phyloP scores from a whole-genome alignment of 2,113 vertebrate genomes.

The Nothocercus nigrocapillus region DNA sequence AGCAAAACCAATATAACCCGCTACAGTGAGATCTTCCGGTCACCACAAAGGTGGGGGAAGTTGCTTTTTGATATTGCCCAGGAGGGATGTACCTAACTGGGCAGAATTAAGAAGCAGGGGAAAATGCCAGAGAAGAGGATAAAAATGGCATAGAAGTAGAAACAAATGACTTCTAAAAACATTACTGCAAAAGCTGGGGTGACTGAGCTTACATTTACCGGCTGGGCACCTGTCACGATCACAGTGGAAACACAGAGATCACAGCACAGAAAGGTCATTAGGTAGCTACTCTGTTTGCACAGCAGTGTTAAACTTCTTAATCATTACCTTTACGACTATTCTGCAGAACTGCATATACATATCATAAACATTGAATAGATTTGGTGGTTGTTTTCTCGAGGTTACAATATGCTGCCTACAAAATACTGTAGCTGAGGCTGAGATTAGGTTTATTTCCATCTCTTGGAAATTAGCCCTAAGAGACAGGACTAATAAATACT shows the following conservation, averaged over 20 bases:
- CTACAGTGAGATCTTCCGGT: neutral
- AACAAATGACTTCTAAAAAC: neutral
- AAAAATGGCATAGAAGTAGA: neutral
- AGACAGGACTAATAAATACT: neutral
- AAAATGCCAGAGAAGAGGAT: neutral
- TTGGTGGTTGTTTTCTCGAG: neutral
- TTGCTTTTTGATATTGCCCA: neutral
- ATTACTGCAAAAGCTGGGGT: fast-evolving
- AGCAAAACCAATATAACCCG: neutral
- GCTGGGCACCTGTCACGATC: neutral
- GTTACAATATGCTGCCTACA: neutral
- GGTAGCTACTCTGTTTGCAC: neutral
- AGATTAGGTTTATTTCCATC: neutral
- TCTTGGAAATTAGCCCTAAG: neutral
- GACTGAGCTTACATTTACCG: neutral
- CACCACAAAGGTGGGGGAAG: neutral
- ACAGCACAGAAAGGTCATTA: neutral
- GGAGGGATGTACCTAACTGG: neutral
- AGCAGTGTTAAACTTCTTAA: neutral
- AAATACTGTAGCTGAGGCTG: neutral
- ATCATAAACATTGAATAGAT: neutral
- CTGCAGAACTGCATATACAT: neutral
- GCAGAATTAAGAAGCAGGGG: neutral
- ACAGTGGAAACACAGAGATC: neutral
- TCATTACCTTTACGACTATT: neutral